Conservation (phyloP, 2,888 invertebrate genomes). For the Apamea epomidion region DNA sequence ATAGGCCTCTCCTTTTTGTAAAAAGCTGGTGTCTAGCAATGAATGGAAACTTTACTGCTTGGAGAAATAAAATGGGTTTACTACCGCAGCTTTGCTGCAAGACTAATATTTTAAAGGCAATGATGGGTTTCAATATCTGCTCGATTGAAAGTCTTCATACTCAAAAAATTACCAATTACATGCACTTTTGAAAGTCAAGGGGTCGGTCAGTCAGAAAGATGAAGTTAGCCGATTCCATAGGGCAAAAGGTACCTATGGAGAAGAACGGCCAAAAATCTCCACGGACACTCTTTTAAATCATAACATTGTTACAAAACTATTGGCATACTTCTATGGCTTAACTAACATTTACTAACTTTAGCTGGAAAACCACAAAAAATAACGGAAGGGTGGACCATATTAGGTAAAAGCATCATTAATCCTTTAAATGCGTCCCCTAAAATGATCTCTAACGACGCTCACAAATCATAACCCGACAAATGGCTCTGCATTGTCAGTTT, state of each 20-base stretch:
- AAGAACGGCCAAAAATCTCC: too few relatives aligned
- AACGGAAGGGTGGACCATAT: not conserved
- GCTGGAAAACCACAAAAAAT: not conserved
- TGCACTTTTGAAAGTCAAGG: too few relatives aligned
- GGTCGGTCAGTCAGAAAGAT: too few relatives aligned
- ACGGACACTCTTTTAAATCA: too few relatives aligned
- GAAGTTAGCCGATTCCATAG: too few relatives aligned
- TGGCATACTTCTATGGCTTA: not conserved
- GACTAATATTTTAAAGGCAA: not conserved
- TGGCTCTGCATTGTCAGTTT: conserved; percentile 7
- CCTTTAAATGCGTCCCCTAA: not conserved
- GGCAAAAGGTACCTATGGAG: too few relatives aligned
- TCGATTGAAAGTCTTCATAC: not conserved
- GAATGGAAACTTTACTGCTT: not conserved
- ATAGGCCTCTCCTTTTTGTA: not conserved
- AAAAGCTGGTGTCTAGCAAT: not conserved
- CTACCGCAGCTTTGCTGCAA: not conserved
- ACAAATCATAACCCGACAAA: conserved; percentile 4
- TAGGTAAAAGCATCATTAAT: not conserved
- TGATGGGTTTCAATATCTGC: not conserved
- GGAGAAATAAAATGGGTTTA: not conserved
- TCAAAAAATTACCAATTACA: too few relatives aligned
- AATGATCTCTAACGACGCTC: not conserved
- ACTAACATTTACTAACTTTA: not conserved
- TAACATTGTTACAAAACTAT: not conserved